Evolutionary conservation across 2,888 invertebrate species (phyloP), one percentile per base, ranked within the genome.

Genomic region (Vesta saturnalis): DNA sequence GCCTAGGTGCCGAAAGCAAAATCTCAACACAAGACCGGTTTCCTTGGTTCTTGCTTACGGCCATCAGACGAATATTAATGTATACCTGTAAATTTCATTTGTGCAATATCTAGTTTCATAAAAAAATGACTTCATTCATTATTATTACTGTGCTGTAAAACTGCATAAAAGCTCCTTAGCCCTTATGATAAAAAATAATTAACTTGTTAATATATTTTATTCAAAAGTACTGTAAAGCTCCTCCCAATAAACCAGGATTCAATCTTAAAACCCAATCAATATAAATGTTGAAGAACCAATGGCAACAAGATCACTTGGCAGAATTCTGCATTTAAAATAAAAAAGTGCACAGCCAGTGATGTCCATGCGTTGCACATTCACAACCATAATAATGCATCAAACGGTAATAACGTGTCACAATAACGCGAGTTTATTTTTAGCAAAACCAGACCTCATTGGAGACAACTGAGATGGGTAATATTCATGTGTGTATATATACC

Each of bases 351-450:
- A 64, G 63, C 68, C 71, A 70, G 71, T 70, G 72, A 71, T 71
- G 71, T 72, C 71, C 72, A 71, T 70, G 71, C 71, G 67, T 69
- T 71, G 70, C 72, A 66, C 72, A 71, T 74, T 72, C 72, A 65
- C 47, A 52, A 64, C 62, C 65, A 67, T 68, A 69, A 67, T 68
- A 58, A 72, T 65, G 73, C 67, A 67, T 66, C 66, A 62, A 69
- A 60, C 61, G 64, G 60, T 58, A 57, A 65, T 61, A 65, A 56
- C 64, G 54, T 64, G 68, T 68, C 69, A 69, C 69, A 58, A 61
- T 62, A 64, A 22, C 39, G 18, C 64, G 52, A 19, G 64, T 64
- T 62, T 65, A 60, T 69, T 65, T 61, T 64, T 57, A 57, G 61
- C 19, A 46, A 54, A 43, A 39, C 57, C 30, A 21, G 47, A 39